Evolutionary conservation across 2,113 vertebrate species (phyloP).

Genomic region (Dromas ardeola): DNA sequence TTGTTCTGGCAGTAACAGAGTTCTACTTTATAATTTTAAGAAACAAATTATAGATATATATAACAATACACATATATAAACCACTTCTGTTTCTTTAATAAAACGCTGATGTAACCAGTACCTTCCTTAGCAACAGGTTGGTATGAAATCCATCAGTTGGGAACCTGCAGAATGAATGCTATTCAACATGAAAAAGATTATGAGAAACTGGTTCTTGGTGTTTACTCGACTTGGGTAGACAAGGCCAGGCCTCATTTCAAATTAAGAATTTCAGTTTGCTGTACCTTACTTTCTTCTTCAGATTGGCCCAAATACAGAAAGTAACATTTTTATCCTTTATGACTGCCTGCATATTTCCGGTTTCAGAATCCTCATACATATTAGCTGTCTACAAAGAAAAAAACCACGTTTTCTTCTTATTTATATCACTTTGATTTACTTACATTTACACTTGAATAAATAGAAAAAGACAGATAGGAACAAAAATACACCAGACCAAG

Average conservation of each 20-base stretch:
- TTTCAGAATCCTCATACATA: conserved; percentile 79
- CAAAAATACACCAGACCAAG: neutral
- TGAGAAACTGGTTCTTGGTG: neutral
- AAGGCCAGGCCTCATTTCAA: neutral
- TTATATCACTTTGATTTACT: neutral
- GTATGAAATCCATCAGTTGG: neutral
- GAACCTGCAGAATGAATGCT: neutral
- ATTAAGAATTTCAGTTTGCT: neutral
- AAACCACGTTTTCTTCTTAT: neutral
- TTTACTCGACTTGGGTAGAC: neutral
- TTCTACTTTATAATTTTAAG: neutral
- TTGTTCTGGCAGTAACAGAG: neutral
- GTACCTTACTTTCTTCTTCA: conserved; percentile 89
- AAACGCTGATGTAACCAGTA: neutral
- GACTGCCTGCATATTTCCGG: conserved; percentile 88
- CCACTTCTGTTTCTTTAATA: neutral
- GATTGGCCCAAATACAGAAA: conserved; percentile 91
- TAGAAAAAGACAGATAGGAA: neutral
- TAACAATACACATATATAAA: neutral
- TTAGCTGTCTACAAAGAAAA: conserved; percentile 75
- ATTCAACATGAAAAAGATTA: neutral
- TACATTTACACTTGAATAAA: neutral
- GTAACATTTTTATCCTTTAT: conserved; percentile 79
- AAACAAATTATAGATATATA: neutral
- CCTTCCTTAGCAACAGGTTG: neutral